Base-by-base conservation (phyloP, 2,797 vertebrate species). In the Sebastes steindachneri region DNA sequence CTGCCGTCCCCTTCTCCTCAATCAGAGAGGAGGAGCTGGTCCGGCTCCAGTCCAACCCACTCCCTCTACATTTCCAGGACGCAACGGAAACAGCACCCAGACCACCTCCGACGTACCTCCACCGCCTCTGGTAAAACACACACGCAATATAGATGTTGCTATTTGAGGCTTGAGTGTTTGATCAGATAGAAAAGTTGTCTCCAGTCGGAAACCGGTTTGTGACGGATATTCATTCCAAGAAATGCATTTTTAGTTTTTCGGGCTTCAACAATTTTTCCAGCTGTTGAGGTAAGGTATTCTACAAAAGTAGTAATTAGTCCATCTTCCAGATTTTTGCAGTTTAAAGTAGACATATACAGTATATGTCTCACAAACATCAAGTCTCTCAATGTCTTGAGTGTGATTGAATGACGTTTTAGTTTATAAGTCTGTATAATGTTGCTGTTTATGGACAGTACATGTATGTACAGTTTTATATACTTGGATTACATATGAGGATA, bases 51-150 rank as follows among this genome's bases (percentile, higher is more conserved):
- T 91, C 96, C 97, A 51, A 90, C 95, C 2, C 94, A 94, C 76
- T 94, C 95, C 3, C 8, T 85, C 14, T 93, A 95, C 54, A 94
- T 95, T 7, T 94, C 97, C 0, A 86, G 93, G 63, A 75, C 95
- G 1, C 96, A 97, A 77, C 96, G 97, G 85, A 99, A 99, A 68
- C 96, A 95, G 37, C 93, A 96, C 59, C 79, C 96, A 3, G 97
- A 99, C 3, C 94, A 95, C 28, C 95, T 94, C 29, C 89, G 96
- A 85, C 96, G 97, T 25, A 96, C 97, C 14, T 98, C 97, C 58
- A 80, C 95, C 0, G 89, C 92, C 3, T 96, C 98, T 21, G 98
- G 98, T 99, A 96, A 79, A n/a, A 21, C 29, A 51, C 53, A 72
- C 53, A 51, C 59, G 83, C 28, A 55, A 4, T 11, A 26, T 3